phyloP scores from a whole-genome alignment of 2,888 invertebrate species.

The Criorhina ranunculi region DNA sequence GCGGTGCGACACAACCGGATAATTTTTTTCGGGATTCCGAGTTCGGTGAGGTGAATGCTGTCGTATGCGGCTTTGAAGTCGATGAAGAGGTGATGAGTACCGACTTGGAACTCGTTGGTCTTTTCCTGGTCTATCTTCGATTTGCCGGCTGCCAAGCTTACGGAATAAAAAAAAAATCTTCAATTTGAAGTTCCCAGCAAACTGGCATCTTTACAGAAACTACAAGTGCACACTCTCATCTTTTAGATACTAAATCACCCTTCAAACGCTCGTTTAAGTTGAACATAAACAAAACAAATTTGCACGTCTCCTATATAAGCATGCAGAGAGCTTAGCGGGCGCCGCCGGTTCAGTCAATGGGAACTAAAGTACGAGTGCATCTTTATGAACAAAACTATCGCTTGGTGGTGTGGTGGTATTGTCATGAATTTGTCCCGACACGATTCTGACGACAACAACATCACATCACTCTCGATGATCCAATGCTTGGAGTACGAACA shows the following conservation, averaged over 20 bases:
- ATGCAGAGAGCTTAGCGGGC: slow-evolving; percentile 16
- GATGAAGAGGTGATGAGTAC: too few relatives aligned
- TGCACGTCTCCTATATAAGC: slow-evolving; percentile 56
- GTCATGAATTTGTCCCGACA: slow-evolving; percentile 70
- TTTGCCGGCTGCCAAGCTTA: too few relatives aligned
- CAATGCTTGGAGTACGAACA: not conserved
- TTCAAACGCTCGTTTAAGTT: slow-evolving; percentile 42
- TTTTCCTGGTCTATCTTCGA: too few relatives aligned
- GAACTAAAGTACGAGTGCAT: slow-evolving; percentile 42
- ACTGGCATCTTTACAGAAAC: slow-evolving; percentile 8
- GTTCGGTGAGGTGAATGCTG: too few relatives aligned
- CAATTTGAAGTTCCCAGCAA: not conserved
- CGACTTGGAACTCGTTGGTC: too few relatives aligned
- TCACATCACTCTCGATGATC: slow-evolving; percentile 50
- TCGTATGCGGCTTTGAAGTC: too few relatives aligned
- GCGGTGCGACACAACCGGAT: too few relatives aligned
- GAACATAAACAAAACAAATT: slow-evolving; percentile 56
- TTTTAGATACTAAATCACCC: slow-evolving; percentile 23
- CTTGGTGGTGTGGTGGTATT: slow-evolving; percentile 32
- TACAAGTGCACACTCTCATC: not conserved
- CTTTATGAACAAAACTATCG: slow-evolving; percentile 12
- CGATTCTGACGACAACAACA: slow-evolving; percentile 68
- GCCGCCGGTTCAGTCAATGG: slow-evolving; percentile 11
- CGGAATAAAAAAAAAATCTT: not conserved
- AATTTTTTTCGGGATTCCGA: too few relatives aligned